phyloP scores from a whole-genome alignment of 2,888 invertebrate genomes.

The Andrena dorsata region DNA sequence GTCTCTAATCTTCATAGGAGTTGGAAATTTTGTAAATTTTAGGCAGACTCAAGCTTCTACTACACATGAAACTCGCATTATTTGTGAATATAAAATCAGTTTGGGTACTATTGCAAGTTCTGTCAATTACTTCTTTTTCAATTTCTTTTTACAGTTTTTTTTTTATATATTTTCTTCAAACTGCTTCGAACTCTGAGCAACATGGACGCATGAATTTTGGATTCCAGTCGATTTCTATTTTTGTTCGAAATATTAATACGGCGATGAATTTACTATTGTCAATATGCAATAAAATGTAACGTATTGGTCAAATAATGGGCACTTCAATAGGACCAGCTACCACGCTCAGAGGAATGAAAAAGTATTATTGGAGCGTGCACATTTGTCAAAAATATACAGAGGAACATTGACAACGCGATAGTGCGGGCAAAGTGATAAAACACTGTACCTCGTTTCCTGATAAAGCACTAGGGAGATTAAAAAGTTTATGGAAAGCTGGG shows the following conservation, averaged over 20 bases:
- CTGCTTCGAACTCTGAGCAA: neutral
- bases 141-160: too few species aligned
- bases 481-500: conserved; percentile 13
- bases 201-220: neutral
- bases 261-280: neutral
- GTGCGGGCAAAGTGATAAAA: neutral
- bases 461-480: conserved; percentile 8
- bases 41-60: too few species aligned
- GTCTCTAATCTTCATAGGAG: neutral
- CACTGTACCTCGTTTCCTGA: neutral
- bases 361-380: neutral
- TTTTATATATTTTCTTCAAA: too few species aligned
- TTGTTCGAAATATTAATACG: neutral
- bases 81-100: too few species aligned
- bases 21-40: too few species aligned
- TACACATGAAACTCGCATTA: too few species aligned
- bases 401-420: neutral
- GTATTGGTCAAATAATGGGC: neutral
- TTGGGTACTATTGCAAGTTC: too few species aligned
- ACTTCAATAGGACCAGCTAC: neutral
- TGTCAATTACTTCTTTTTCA: too few species aligned
- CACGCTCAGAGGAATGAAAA: neutral
- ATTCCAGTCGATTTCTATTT: neutral
- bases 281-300: conserved; percentile 8
- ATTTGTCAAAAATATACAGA: neutral